Base-by-base conservation (phyloP, 2,797 vertebrate species). In the Sciurus vulgaris region DNA sequence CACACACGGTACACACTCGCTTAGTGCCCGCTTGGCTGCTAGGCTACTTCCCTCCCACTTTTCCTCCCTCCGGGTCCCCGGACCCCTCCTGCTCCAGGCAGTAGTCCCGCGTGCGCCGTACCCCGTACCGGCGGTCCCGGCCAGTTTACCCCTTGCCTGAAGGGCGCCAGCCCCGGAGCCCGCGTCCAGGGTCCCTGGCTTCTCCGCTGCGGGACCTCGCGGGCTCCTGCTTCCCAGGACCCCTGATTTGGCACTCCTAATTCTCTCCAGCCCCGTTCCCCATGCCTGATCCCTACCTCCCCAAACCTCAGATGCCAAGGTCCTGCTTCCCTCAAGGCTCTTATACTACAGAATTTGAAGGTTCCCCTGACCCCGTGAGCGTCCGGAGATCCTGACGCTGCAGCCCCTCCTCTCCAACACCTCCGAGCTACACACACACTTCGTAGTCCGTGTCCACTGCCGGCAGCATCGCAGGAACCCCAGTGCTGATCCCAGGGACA, bases 41-140 rank as follows among this genome's bases (percentile, higher is more conserved):
- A 56, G 72, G 78, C 92, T 84, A 79, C 91, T 95, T 96, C 86
- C 77, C 92, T 93, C 81, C 92, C 74, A 86, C 90, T 69, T 69
- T 54, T 49, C 72, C 94, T 56, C 47, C 24, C 35, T 79, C 91
- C n/a, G 24, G 59, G 89, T 77, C 72, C 63, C 44, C 0, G 13
- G 41, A 38, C 92, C 91, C 76, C 70, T 93, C 86, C 67, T 9
- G 28, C 89, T 77, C 56, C 3, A 2, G 47, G 87, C 90, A 28
- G 84, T 63, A 28, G 81, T 63, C 77, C 84, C 70, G 38, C 18
- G 20, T 49, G 84, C 61, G 44, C 59, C 35, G 4, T 49, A 69
- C 44, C 70, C 67, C 2, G 35, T 67, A 28, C 77, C 56, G 1
- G 73, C 41, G 67, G 38, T 70, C 86, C 54, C 10, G 7, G 38